Conservation (phyloP, 2,888 invertebrate genomes). For the Drosophila nr. medialis region DNA sequence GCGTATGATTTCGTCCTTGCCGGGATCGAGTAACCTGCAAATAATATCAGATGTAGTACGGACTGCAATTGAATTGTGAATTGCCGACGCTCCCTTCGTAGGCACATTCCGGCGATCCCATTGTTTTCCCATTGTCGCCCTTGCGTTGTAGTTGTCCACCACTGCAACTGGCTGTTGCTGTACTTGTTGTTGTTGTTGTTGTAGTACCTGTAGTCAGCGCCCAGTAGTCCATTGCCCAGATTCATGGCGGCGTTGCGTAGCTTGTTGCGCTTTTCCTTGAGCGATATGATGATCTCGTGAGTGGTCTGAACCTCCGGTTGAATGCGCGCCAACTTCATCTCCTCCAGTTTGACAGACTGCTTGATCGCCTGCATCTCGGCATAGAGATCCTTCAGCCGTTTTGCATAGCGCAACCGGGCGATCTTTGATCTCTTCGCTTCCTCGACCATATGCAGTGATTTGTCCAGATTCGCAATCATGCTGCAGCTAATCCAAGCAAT, state of each 20-base stretch:
- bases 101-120: constrained; percentile 55
- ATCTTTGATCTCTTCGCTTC: constrained; percentile 80
- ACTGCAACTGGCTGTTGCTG: constrained; percentile 25
- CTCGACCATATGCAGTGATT: constrained; percentile 79
- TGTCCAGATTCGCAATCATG: constrained; percentile 80
- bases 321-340: constrained; percentile 74
- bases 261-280: constrained; percentile 78
- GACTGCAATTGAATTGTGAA: constrained; percentile 4
- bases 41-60: constrained; percentile 37
- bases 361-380: constrained; percentile 76
- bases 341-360: constrained; percentile 72
- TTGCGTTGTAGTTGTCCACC: constrained; percentile 36
- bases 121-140: constrained; percentile 13
- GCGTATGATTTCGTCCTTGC: constrained; percentile 70
- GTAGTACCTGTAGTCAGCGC: constrained; percentile 76
- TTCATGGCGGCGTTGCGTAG: constrained; percentile 76
- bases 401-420: constrained; percentile 72
- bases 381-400: constrained; percentile 76
- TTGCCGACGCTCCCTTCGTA: constrained; percentile 30
- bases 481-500: constrained; percentile 57
- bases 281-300: constrained; percentile 78
- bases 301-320: constrained; percentile 81
- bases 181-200: constrained; percentile 28
- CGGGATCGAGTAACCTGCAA: constrained; percentile 78
- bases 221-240: constrained; percentile 76